Percentiles rank a stretch among this genome's conserved stretches.
phyloP scores from a whole-genome alignment of 2,888 invertebrate species.

The Aleiodes alternator region DNA sequence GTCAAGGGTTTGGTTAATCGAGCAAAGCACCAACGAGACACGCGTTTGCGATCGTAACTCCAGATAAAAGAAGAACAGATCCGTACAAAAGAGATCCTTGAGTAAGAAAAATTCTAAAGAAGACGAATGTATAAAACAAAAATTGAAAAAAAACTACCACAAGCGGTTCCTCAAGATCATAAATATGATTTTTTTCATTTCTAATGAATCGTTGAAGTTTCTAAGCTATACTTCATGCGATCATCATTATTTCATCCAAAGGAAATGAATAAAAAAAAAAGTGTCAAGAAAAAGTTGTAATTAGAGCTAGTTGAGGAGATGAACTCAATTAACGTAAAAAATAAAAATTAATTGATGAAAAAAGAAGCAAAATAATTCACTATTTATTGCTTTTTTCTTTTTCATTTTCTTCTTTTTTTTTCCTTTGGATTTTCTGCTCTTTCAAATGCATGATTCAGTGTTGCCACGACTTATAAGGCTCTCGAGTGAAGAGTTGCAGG shows the following conservation, averaged over 20 bases:
- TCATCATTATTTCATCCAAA: too few relatives aligned
- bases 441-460: slow-evolving; percentile 54
- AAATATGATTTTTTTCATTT: not conserved
- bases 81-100: slow-evolving; percentile 60
- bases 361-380: not conserved
- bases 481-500: slow-evolving; percentile 12
- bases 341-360: not conserved
- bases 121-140: slow-evolving; percentile 39
- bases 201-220: not conserved
- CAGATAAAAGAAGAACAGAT: slow-evolving; percentile 38
- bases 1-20: slow-evolving; percentile 31
- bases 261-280: too few relatives aligned
- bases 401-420: not conserved
- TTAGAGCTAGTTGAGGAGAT: not conserved
- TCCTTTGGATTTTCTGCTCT: slow-evolving; percentile 29
- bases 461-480: slow-evolving; percentile 54
- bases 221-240: too few relatives aligned
- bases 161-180: slow-evolving; percentile 19
- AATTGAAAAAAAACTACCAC: slow-evolving; percentile 43
- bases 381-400: not conserved
- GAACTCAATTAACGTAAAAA: slow-evolving; percentile 4
- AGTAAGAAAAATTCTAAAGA: slow-evolving; percentile 53
- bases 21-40: slow-evolving; percentile 15
- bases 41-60: slow-evolving; percentile 30
- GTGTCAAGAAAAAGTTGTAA: not conserved